These are phyloP conservation scores for Echinops telfairi DNA, from an alignment of 2,113 vertebrate species.

Conservation along the genomic window DNA sequence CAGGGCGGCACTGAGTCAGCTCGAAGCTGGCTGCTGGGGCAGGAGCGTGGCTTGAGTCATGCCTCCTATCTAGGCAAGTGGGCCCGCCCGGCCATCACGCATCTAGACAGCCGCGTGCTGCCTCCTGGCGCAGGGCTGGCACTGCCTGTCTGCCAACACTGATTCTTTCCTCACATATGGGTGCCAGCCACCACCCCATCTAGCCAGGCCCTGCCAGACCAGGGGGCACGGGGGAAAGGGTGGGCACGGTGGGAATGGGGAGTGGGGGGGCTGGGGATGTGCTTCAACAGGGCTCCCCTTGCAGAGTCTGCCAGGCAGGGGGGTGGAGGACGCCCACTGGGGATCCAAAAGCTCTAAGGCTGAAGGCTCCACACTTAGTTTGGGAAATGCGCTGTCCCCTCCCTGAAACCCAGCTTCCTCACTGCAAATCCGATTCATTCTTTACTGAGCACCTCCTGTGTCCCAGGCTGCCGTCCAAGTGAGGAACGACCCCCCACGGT, in stretches of 20 bases:
- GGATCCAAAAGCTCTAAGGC: not conserved
- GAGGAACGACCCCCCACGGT: too few species aligned
- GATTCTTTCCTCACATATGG: conserved; percentile 2
- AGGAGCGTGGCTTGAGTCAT: not conserved
- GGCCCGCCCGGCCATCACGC: not conserved
- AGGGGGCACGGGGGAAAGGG: not conserved
- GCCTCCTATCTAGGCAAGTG: not conserved
- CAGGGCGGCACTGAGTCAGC: conserved; percentile 56
- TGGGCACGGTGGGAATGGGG: not conserved
- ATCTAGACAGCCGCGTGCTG: not conserved
- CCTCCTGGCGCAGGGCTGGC: not conserved
- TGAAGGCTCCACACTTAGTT: not conserved
- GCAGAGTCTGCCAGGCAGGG: not conserved
- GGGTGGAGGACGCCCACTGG: not conserved
- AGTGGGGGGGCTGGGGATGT: too few species aligned
- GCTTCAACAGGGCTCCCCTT: not conserved
- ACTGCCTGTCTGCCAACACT: not conserved
- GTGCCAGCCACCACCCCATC: not conserved
- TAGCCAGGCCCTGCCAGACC: not conserved
- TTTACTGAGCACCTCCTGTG: not conserved
- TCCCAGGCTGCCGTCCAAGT: not conserved
- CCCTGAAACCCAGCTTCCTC: not conserved
- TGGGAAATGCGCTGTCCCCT: not conserved
- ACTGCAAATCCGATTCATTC: not conserved
- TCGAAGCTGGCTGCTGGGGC: not conserved